phyloP scores from a whole-genome alignment of 2,888 invertebrate species.

The Acleris laterana region DNA sequence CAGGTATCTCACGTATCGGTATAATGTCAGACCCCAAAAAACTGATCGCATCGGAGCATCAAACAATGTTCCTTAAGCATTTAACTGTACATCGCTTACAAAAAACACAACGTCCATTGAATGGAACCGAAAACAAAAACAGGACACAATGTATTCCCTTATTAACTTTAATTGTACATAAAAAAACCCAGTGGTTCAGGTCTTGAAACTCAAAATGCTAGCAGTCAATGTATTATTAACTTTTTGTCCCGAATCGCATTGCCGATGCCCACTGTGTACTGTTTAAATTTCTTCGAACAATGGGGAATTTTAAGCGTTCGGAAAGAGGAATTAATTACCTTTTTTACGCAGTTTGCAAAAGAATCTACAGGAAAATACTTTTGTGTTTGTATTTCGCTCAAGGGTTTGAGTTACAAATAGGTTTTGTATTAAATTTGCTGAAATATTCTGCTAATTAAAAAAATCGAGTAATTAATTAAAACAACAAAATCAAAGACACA shows the following conservation, averaged over 20 bases:
- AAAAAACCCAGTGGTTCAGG: conserved; percentile 39
- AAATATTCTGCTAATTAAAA: too few relatives aligned
- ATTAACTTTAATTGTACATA: conserved; percentile 39
- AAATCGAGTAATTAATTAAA: too few relatives aligned
- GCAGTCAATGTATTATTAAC: conserved; percentile 48
- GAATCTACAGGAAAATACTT: conserved; percentile 4
- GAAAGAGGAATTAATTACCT: conserved; percentile 32
- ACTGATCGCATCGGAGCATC: not conserved
- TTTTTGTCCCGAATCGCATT: conserved; percentile 50
- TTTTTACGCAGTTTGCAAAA: conserved; percentile 19
- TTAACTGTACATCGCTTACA: conserved; percentile 14
- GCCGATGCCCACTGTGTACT: conserved; percentile 49
- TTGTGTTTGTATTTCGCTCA: not conserved
- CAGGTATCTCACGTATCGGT: not conserved
- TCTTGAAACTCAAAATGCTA: conserved; percentile 51
- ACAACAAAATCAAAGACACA: too few relatives aligned
- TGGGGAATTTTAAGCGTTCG: conserved; percentile 25
- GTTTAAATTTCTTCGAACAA: conserved; percentile 36
- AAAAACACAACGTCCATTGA: conserved; percentile 21
- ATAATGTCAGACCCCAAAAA: not conserved
- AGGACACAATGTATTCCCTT: conserved; percentile 34
- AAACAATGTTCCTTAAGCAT: not conserved
- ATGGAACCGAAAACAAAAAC: conserved; percentile 23
- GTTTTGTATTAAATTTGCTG: too few relatives aligned
- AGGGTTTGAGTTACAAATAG: not conserved